phyloP scores from a whole-genome alignment of 2,797 vertebrate genomes.

The Bryconaethiops microstoma region DNA sequence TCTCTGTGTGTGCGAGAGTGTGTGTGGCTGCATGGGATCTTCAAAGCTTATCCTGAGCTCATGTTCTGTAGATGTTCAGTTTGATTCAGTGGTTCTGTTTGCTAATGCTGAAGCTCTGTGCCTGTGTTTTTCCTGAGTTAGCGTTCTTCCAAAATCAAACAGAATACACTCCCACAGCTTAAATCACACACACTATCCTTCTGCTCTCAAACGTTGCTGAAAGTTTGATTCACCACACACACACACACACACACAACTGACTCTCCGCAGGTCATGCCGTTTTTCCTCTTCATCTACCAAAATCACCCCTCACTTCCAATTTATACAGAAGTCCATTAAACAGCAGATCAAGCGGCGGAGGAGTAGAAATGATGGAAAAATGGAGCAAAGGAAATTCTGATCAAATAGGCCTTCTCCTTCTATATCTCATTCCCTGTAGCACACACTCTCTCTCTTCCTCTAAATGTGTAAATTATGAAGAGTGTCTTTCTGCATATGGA shows the following conservation, averaged over 20 bases:
- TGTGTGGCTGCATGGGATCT: neutral
- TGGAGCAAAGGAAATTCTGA: neutral
- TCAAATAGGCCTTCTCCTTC: neutral
- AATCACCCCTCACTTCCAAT: slow-evolving; percentile 44
- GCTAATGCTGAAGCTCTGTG: slow-evolving; percentile 2
- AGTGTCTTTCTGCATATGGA: slow-evolving; percentile 14
- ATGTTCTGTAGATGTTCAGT: slow-evolving; percentile 7
- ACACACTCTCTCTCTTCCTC: neutral
- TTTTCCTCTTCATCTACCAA: slow-evolving; percentile 44
- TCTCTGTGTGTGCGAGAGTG: no score
- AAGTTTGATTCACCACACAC: slow-evolving; percentile 41
- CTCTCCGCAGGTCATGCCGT: slow-evolving; percentile 27
- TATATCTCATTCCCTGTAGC: neutral
- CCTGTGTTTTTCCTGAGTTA: slow-evolving; percentile 28
- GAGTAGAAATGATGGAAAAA: neutral
- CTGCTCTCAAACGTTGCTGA: slow-evolving; percentile 30
- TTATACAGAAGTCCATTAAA: slow-evolving; percentile 40
- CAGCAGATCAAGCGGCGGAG: neutral
- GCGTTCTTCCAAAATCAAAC: slow-evolving; percentile 40
- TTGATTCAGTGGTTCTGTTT: neutral
- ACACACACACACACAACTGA: slow-evolving; percentile 44
- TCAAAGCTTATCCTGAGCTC: neutral
- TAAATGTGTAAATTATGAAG: slow-evolving; percentile 3
- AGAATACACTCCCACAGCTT: neutral
- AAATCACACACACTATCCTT: slow-evolving; percentile 22